A percentile compares a stretch with the other conserved stretches of the same genome.
Evolutionary conservation across 2,888 invertebrate genomes (phyloP).

Genomic region (Lasioglossum morio): DNA sequence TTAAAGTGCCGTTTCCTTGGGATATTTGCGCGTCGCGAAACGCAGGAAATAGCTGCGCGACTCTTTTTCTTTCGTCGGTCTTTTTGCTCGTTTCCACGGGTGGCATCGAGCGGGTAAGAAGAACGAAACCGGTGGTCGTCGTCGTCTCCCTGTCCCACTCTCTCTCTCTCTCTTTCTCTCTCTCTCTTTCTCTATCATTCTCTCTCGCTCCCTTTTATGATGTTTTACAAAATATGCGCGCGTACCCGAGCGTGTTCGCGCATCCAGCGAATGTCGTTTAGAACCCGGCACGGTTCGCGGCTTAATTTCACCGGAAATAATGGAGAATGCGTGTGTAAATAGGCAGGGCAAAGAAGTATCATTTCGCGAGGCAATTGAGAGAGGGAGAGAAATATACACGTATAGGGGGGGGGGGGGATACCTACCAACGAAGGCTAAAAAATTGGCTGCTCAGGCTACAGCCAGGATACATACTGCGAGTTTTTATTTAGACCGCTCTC

Average conservation of each 20-base stretch:
- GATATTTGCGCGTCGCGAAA: conserved; percentile 71
- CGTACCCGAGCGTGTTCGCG: conserved; percentile 8
- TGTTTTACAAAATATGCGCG: conserved; percentile 39
- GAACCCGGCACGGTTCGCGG: background rate
- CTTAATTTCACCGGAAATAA: conserved; percentile 35
- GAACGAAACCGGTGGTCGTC: background rate
- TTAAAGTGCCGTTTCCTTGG: conserved; percentile 71
- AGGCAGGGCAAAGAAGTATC: conserved; percentile 34
- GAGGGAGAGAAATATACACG: background rate
- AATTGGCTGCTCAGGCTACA: background rate
- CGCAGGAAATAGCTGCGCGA: conserved; percentile 67
- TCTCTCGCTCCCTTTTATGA: background rate
- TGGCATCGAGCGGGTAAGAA: conserved; percentile 29
- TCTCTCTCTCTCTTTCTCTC: background rate
- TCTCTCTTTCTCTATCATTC: too few relatives aligned
- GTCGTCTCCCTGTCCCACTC: too few relatives aligned
- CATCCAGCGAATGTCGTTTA: conserved; percentile 26
- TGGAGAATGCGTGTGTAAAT: conserved; percentile 31
- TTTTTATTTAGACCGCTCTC: conserved; percentile 3
- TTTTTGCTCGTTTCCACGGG: conserved; percentile 48
- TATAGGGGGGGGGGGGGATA: background rate
- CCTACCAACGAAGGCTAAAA: background rate
- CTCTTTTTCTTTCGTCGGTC: conserved; percentile 58
- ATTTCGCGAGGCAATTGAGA: conserved; percentile 30
- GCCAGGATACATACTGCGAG: background rate